These are phyloP conservation scores for Halictus quadricinctus DNA, from an alignment of 2,888 invertebrate genomes.

Conservation along the genomic window DNA sequence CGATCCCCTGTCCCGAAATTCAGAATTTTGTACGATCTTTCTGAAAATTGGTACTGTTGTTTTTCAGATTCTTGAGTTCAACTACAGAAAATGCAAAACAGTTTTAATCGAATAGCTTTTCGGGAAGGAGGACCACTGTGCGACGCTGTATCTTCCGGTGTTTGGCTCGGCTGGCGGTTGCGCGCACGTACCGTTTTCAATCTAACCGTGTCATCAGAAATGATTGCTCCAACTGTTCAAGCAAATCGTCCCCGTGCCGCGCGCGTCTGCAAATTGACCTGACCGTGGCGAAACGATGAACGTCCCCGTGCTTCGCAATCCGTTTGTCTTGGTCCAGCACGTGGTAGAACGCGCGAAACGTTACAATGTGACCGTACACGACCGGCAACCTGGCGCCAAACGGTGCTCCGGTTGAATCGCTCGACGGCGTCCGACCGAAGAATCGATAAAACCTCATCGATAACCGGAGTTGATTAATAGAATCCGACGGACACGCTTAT, in stretches of 20 bases:
- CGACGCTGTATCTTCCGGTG: neutral
- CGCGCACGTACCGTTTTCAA: conserved; percentile 68
- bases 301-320: conserved; percentile 11
- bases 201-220: conserved; percentile 74
- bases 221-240: conserved; percentile 70
- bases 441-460: neutral
- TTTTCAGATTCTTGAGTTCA: neutral
- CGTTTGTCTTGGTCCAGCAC: neutral
- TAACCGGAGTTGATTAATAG: neutral
- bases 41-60: too few relatives aligned
- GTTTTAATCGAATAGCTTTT: neutral
- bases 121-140: neutral
- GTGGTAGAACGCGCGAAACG: neutral
- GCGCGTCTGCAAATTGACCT: conserved; percentile 37
- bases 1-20: neutral
- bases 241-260: conserved; percentile 52
- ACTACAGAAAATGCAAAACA: too few relatives aligned
- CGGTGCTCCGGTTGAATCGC: neutral
- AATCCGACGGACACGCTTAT: conserved; percentile 1
- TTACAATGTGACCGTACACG: neutral
- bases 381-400: neutral
- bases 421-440: neutral
- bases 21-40: neutral
- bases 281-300: conserved; percentile 4
- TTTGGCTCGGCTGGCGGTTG: conserved; percentile 15